Evolutionary conservation across 2,113 vertebrate genomes (phyloP).

Genomic region (Nycticebus coucang): DNA sequence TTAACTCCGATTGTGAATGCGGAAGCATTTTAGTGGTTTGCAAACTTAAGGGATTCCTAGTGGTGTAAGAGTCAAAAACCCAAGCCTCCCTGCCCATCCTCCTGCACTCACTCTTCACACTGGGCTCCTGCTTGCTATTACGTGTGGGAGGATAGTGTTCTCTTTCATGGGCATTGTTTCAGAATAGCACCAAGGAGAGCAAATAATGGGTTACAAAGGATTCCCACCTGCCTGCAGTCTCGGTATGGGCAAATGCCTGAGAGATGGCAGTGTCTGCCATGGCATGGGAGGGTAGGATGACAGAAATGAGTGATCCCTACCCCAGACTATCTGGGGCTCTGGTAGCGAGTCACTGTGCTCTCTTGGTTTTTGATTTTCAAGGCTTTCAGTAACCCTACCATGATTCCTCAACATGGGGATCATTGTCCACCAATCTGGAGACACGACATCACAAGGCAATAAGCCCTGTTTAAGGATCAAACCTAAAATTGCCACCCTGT

Average conservation of each 20-base stretch:
- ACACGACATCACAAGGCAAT: neutral
- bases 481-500: neutral
- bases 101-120: too few relatives aligned
- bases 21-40: neutral
- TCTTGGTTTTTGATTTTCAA: neutral
- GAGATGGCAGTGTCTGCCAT: too few relatives aligned
- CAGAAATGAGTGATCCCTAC: neutral
- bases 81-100: neutral
- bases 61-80: neutral
- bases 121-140: neutral
- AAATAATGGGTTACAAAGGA: neutral
- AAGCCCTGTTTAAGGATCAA: neutral
- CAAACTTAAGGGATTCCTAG: neutral
- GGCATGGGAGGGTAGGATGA: too few relatives aligned
- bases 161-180: neutral
- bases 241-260: accelerated
- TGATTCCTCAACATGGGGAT: neutral
- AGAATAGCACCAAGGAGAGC: neutral
- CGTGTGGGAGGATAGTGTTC: too few relatives aligned
- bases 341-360: neutral
- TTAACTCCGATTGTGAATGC: neutral
- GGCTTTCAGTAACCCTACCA: neutral
- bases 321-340: neutral
- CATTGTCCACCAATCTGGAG: neutral
- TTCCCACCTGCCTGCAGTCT: neutral